phyloP scores from a whole-genome alignment of 2,888 invertebrate species.

The Pelosia muscerda region DNA sequence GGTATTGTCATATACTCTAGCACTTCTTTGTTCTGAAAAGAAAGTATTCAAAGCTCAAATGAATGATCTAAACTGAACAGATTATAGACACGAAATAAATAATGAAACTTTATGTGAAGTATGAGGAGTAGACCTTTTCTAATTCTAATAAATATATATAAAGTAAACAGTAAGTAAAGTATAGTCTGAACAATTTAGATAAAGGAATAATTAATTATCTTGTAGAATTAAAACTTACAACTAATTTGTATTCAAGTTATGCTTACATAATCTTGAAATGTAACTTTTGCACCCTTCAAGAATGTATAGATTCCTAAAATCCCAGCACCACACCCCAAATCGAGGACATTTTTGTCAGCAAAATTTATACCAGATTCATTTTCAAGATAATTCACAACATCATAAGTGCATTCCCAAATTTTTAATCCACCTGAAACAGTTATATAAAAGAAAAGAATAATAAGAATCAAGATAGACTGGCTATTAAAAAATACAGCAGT shows the following conservation, averaged over 20 bases:
- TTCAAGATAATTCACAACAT: conserved; percentile 90
- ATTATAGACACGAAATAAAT: background rate
- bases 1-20: conserved; percentile 93
- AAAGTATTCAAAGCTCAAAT: conserved; percentile 3
- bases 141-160: background rate
- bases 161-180: no score
- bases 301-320: conserved; percentile 94
- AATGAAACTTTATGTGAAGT: background rate
- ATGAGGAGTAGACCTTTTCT: no score
- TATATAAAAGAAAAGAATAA: background rate
- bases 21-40: conserved; percentile 94
- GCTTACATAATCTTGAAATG: conserved; percentile 98
- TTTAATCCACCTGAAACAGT: conserved; percentile 93
- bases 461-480: background rate
- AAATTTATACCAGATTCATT: conserved; percentile 64
- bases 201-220: no score
- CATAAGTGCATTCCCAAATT: conserved; percentile 97
- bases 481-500: background rate
- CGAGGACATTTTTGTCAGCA: conserved; percentile 89
- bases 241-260: conserved; percentile 12
- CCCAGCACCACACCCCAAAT: conserved; percentile 97
- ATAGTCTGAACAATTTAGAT: background rate
- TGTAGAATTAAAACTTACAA: conserved; percentile 4
- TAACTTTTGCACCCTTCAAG: conserved; percentile 89
- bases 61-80: background rate